Evolutionary conservation across 2,888 invertebrate species (phyloP).

Genomic region (Cephus pygmeus): DNA sequence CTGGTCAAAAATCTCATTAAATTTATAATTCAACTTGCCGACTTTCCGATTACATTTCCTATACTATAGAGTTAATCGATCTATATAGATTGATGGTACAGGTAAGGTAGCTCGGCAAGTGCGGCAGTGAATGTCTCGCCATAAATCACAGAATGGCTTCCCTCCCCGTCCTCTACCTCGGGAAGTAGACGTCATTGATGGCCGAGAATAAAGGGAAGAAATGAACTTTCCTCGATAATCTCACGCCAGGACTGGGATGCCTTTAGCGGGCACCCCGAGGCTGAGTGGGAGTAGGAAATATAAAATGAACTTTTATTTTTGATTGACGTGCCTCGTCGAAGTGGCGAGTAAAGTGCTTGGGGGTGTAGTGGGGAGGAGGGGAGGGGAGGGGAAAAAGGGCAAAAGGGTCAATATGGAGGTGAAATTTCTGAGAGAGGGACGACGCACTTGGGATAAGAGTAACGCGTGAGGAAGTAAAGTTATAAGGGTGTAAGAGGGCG

Average conservation of each 20-base stretch:
- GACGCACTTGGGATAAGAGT: conserved; percentile 45
- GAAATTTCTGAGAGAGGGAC: conserved; percentile 39
- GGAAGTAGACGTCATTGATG: conserved; percentile 6
- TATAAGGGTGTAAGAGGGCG: background rate
- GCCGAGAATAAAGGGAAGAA: conserved; percentile 2
- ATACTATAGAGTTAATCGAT: conserved; percentile 10
- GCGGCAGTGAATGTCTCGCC: conserved; percentile 6
- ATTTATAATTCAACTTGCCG: background rate
- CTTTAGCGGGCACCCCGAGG: background rate
- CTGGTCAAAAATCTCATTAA: background rate
- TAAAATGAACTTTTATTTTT: conserved; percentile 30
- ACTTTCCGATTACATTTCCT: background rate
- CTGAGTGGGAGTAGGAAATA: conserved; percentile 18
- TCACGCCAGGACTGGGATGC: background rate
- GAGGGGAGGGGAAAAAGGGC: background rate
- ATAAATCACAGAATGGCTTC: background rate
- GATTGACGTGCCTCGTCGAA: conserved; percentile 24
- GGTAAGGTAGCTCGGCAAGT: background rate
- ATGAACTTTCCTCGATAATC: background rate
- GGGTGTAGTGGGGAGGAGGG: background rate
- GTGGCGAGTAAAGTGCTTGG: background rate
- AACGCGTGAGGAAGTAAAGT: background rate
- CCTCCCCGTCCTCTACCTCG: background rate
- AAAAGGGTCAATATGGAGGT: conserved; percentile 24
- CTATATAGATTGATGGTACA: conserved; percentile 2